Evolutionary conservation across 2,113 vertebrate species (phyloP), one percentile per base, ranked within the genome.

Genomic region (Labeo rohita): DNA sequence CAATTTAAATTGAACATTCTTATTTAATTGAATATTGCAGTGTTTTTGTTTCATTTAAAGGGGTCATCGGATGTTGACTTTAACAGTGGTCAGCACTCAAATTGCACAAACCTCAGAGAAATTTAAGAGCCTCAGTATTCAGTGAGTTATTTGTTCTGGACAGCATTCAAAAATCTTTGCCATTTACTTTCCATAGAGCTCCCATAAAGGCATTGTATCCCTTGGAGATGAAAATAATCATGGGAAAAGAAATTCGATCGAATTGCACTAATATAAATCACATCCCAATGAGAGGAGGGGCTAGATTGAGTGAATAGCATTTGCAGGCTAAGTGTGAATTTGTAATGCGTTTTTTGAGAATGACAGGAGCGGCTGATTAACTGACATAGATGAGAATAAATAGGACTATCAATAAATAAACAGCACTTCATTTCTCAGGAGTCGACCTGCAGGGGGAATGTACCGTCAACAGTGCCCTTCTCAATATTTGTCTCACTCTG

Each of bases 401-500:
- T 91, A 50, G 85, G 89, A 28, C 74, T 78, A 91, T 94, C 83
- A 94, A 94, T 93, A 93, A 94, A 91, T 91, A 21, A 93, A 86
- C 82, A 81, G 47, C 68, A 6, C 43, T 23, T 61, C 68, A 61
- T 75, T 68, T 81, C n/a, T 61, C 45, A 63, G 47, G 76, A 80
- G 63, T 54, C 43, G 15, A 74, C 15, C 50, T 77, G 43, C 2
- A 43, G 56, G 13, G 74, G 39, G 43, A 49, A 43, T 43, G n/a
- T 16, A 49, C 52, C 23, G 5, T 77, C 34, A 49, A 50, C 18
- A 21, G 23, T 4, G 54, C 28, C 72, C 0, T 4, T 54, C 61
- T 78, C 15, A 36, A 45, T 76, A 66, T 87, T 87, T 76, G 45
- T 76, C 79, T 65, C 13, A 12, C 39, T 61, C 73, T 28, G 61